These are phyloP conservation scores for Euzophera pinguis DNA, from an alignment of 2,888 invertebrate genomes.

Conservation along the genomic window DNA sequence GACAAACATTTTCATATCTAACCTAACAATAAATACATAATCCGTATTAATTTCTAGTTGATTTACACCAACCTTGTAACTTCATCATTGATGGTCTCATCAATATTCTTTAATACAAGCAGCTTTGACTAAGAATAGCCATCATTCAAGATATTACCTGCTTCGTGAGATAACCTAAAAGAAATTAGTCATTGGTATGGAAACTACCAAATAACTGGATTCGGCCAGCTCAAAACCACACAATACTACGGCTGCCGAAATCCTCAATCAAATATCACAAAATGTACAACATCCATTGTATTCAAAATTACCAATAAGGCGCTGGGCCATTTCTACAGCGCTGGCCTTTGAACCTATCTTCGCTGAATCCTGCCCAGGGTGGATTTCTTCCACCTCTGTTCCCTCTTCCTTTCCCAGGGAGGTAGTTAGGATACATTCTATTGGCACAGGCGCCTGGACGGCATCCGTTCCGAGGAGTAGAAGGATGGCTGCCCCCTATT, in stretches of 20 bases:
- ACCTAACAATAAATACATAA: conserved; percentile 6
- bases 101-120: background rate
- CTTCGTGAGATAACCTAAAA: background rate
- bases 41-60: background rate
- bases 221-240: background rate
- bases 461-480: conserved; percentile 62
- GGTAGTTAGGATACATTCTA: conserved; percentile 47
- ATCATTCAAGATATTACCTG: background rate
- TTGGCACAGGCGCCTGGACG: conserved; percentile 57
- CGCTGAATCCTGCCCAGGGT: conserved; percentile 59
- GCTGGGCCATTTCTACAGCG: conserved; percentile 58
- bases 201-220: conserved; percentile 1
- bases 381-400: conserved; percentile 53
- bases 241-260: background rate
- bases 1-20: conserved; percentile 6
- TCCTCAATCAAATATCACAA: conserved; percentile 1
- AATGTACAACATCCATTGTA: background rate
- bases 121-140: background rate
- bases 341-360: conserved; percentile 64
- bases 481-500: conserved; percentile 48
- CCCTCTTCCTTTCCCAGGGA: conserved; percentile 47
- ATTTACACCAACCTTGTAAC: background rate
- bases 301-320: conserved; percentile 59
- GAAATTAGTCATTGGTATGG: background rate
- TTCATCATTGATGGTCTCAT: background rate